phyloP scores from a whole-genome alignment of 2,888 invertebrate species.

The Palloptera scutellata region DNA sequence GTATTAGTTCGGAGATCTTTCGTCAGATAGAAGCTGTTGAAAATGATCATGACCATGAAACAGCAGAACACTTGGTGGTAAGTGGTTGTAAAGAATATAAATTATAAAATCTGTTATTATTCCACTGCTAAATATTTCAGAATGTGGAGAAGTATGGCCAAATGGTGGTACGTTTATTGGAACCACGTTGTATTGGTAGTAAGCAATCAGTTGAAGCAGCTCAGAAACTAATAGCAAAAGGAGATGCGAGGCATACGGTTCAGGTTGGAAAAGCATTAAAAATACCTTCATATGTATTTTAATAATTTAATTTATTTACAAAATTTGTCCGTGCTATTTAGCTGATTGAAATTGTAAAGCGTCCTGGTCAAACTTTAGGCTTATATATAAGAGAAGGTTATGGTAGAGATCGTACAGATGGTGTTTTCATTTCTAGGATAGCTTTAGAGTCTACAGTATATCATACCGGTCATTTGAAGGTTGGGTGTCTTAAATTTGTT shows the following conservation, averaged over 20 bases:
- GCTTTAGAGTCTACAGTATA: slow-evolving; percentile 97
- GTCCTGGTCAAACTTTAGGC: slow-evolving; percentile 97
- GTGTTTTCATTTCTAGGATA: slow-evolving; percentile 95
- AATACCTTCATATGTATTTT: not conserved
- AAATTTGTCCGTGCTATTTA: slow-evolving; percentile 51
- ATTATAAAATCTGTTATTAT: not conserved
- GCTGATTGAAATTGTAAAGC: slow-evolving; percentile 97
- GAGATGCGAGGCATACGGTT: slow-evolving; percentile 76
- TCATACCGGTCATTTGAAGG: slow-evolving; percentile 94
- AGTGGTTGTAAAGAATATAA: slow-evolving; percentile 36
- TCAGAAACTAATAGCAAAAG: slow-evolving; percentile 77
- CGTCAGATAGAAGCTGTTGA: slow-evolving; percentile 96
- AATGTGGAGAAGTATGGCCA: slow-evolving; percentile 92
- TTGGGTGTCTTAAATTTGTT: slow-evolving; percentile 48
- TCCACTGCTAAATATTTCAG: slow-evolving; percentile 54
- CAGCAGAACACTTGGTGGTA: slow-evolving; percentile 89
- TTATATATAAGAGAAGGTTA: slow-evolving; percentile 99
- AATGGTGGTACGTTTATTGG: slow-evolving; percentile 93
- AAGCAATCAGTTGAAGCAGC: slow-evolving; percentile 86
- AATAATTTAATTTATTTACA: not conserved
- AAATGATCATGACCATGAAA: slow-evolving; percentile 93
- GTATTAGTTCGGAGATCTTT: slow-evolving; percentile 95
- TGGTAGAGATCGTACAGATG: slow-evolving; percentile 92
- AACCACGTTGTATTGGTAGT: slow-evolving; percentile 87
- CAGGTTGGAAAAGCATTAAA: slow-evolving; percentile 45